Conservation (phyloP, 2,888 invertebrate species). For the Acrobasis consociella region DNA sequence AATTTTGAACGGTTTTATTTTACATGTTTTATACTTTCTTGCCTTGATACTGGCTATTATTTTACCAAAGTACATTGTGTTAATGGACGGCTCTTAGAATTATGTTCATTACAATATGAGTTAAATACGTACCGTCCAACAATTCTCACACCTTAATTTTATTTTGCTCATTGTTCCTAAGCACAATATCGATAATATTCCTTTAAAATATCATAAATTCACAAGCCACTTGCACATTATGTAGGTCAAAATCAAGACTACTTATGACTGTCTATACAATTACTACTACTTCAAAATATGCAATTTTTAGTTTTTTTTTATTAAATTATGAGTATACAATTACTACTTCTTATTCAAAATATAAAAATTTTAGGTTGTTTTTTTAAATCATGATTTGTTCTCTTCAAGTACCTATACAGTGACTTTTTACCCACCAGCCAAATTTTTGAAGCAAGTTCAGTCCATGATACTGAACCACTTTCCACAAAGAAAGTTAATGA, state of each 20-base stretch:
- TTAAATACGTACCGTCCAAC: slow-evolving; percentile 1
- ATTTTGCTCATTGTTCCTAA: slow-evolving; percentile 29
- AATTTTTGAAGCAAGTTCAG: too few relatives aligned
- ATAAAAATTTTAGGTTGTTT: too few relatives aligned
- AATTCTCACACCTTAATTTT: slow-evolving; percentile 6
- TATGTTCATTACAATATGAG: background rate
- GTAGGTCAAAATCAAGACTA: background rate
- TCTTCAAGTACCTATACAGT: too few relatives aligned
- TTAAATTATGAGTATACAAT: background rate
- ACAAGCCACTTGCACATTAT: background rate
- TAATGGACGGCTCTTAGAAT: slow-evolving; percentile 1
- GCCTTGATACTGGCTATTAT: slow-evolving; percentile 9
- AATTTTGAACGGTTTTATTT: slow-evolving; percentile 32
- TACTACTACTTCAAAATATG: background rate
- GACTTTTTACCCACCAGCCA: too few relatives aligned
- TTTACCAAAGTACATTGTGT: slow-evolving; percentile 16
- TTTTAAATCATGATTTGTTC: background rate
- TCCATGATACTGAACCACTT: too few relatives aligned
- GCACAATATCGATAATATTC: slow-evolving; percentile 31
- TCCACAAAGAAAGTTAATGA: too few relatives aligned
- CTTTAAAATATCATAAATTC: slow-evolving; percentile 5
- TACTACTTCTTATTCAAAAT: background rate
- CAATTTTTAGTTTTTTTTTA: background rate
- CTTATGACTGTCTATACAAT: background rate
- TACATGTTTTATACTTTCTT: slow-evolving; percentile 30